Base-by-base conservation (phyloP, 2,888 invertebrate genomes). In the Pyrrhia umbra region DNA sequence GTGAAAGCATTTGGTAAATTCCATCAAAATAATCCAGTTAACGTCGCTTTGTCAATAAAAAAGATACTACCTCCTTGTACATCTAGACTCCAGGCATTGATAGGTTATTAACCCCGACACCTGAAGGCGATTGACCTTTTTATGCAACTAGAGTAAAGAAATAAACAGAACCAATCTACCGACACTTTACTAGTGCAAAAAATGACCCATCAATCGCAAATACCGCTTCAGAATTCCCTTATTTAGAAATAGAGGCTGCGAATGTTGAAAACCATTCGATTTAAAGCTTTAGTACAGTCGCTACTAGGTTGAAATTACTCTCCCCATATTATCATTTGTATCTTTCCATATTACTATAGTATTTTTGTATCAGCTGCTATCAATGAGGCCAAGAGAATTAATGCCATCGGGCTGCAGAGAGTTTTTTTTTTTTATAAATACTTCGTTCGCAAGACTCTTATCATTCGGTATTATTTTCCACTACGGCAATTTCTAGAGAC, bases 71-170 rank as follows among this genome's bases (percentile, higher is more conserved):
- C 21, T 27, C 27, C 20, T 23, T 16, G 6, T 8, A 8, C 8
- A 25, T 9, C n/a, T 18, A 16, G 40, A n/a, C 34, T 59, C 42
- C 23, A 66, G 42, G 43, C 52, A 49, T 52, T 30, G 56, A 37
- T 16, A 42, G 62, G 68, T 62, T 50, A 25, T 18, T 50, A 54
- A 69, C 62, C 69, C 39, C 49, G 18, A 45, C 51, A 27, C 8
- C 45, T 18, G 40, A 9, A 25, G 25, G 25, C 49, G 34, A 34
- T 30, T 16, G 20, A 27, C 21, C 27, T 30, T 45, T 61, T 59
- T 27, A 13, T 27, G 21, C 25, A 23, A 16, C 10, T 1, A n/a
- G 13, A 10, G 37, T 27, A 15, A 45, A 34, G 20, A 47, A 39
- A 42, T 45, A 40, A 42, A 25, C 15, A 2, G 6, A 6, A 37